Evolutionary conservation across 2,797 vertebrate species (phyloP).

Genomic region (Danionella dracula): DNA sequence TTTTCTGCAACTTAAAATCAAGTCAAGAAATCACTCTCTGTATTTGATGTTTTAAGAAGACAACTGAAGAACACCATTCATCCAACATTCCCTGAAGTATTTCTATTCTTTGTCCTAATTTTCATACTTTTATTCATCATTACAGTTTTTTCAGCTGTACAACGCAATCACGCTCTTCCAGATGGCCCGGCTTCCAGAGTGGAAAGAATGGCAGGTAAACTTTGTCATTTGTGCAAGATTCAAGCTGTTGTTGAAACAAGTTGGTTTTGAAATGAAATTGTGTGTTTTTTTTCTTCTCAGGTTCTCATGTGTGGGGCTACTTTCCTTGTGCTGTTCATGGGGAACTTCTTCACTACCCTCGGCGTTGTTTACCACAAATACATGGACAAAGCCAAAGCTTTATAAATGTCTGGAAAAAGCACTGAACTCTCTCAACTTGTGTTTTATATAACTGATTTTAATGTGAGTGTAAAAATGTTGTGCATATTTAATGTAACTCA

Average conservation of each 20-base stretch:
- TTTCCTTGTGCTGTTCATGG: slow-evolving; percentile 87
- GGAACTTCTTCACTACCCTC: slow-evolving; percentile 92
- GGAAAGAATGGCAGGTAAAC: slow-evolving; percentile 96
- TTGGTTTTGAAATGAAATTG: neutral
- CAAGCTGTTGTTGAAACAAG: neutral
- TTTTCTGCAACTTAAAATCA: too few relatives aligned
- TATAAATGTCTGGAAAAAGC: neutral
- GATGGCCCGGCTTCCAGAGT: slow-evolving; percentile 83
- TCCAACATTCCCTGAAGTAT: too few relatives aligned
- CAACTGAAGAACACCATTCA: too few relatives aligned
- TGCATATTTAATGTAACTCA: neutral
- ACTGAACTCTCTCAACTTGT: neutral
- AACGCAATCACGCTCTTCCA: slow-evolving; percentile 84
- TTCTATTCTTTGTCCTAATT: too few relatives aligned
- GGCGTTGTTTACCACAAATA: slow-evolving; percentile 91
- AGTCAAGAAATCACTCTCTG: too few relatives aligned
- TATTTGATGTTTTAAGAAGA: too few relatives aligned
- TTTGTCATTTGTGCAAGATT: too few relatives aligned
- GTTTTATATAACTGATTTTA: slow-evolving; percentile 14
- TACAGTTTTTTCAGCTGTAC: slow-evolving; percentile 96
- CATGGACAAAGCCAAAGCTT: slow-evolving; percentile 64
- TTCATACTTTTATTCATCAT: slow-evolving; percentile 12
- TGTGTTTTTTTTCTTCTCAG: slow-evolving; percentile 52
- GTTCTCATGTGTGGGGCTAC: slow-evolving; percentile 88
- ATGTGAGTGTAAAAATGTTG: neutral